A percentile compares a stretch with the other conserved stretches of the same genome.
Evolutionary conservation across 1,140 invertebrate genomes (phyloP).

Genomic region (Hetaerina americana): DNA sequence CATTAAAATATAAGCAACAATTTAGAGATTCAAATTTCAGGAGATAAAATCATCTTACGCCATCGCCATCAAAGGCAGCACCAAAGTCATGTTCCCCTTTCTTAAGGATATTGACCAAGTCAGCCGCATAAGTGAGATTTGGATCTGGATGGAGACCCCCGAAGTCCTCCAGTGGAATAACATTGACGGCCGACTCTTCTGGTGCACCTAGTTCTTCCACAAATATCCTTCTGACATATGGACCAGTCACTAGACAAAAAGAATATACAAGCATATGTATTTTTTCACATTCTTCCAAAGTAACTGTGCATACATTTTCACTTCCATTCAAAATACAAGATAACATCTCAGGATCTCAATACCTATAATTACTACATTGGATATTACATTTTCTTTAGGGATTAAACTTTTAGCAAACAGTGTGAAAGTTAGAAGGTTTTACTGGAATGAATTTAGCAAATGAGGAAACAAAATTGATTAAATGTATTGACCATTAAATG

Average conservation of each 20-base stretch:
- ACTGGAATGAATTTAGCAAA: too few relatives aligned
- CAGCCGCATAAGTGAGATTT: constrained; percentile 90
- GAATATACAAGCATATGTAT: constrained; percentile 5
- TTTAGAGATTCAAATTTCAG: too few relatives aligned
- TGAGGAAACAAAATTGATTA: too few relatives aligned
- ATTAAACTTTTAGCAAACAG: too few relatives aligned
- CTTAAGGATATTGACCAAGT: constrained; percentile 67
- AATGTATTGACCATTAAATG: too few relatives aligned
- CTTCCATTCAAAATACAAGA: constrained; percentile 4
- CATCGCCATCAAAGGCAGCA: constrained; percentile 98
- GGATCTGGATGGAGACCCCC: constrained; percentile 97
- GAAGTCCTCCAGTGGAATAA: constrained; percentile 79
- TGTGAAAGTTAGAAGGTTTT: too few relatives aligned
- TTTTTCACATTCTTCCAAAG: not conserved
- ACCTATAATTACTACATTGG: constrained; percentile 11
- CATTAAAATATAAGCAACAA: too few relatives aligned
- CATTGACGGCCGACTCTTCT: constrained; percentile 45
- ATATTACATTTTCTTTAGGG: too few relatives aligned
- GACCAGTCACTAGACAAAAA: constrained; percentile 81
- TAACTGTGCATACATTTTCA: too few relatives aligned
- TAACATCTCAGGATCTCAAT: constrained; percentile 4
- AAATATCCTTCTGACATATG: constrained; percentile 86
- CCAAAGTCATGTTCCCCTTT: constrained; percentile 83
- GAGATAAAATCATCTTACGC: too few relatives aligned
- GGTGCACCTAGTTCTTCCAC: constrained; percentile 69